Conservation (phyloP, 2,888 invertebrate genomes). For the Imbricaverruca yamaguchii region DNA sequence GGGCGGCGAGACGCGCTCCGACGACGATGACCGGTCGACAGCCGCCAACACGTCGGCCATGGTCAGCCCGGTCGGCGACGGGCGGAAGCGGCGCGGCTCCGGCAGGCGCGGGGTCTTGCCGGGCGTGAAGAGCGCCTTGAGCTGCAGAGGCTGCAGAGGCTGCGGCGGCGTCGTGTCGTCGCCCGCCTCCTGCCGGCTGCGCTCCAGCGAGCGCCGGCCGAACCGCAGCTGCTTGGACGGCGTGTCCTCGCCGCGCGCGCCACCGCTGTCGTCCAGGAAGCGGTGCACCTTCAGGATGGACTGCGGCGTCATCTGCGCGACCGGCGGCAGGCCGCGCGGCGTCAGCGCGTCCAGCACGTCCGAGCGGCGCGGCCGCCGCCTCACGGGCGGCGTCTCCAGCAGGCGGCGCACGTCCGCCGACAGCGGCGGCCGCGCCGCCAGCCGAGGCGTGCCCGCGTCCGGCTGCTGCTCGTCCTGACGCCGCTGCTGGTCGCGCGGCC, state of each 20-base stretch:
- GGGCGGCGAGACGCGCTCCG: neutral
- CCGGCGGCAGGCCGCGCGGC: neutral
- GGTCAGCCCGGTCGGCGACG: neutral
- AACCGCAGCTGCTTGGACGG: conserved; percentile 17
- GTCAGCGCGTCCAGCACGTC: neutral
- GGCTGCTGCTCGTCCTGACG: neutral
- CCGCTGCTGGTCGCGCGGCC: neutral
- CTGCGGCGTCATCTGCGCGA: conserved; percentile 20
- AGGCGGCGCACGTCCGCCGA: neutral
- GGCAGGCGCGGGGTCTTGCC: neutral
- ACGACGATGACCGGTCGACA: neutral
- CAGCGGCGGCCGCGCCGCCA: neutral
- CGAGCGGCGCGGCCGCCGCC: neutral
- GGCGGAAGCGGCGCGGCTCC: neutral
- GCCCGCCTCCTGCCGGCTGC: neutral
- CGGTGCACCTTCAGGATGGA: conserved; percentile 23
- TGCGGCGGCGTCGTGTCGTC: neutral
- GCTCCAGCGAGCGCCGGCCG: neutral
- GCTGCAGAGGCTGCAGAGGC: neutral
- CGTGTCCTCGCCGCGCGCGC: neutral
- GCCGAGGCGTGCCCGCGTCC: neutral
- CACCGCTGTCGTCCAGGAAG: conserved; percentile 14
- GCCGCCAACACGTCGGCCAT: neutral
- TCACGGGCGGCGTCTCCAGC: conserved; percentile 1
- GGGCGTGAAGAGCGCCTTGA: neutral